Conservation (phyloP, 2,888 invertebrate genomes). For the Phyllotreta cruciferae region DNA sequence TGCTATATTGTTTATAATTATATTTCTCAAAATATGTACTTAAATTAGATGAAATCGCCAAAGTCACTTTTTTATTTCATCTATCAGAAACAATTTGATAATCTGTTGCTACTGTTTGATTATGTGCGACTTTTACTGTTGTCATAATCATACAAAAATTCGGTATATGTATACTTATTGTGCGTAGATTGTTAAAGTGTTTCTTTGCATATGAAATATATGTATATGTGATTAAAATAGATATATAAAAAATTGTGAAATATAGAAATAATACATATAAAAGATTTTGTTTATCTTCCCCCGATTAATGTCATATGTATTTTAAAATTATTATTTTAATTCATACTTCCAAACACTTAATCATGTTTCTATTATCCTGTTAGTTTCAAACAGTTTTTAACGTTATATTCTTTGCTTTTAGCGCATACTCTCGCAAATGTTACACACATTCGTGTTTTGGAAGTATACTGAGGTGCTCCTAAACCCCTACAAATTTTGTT, state of each 20-base stretch:
- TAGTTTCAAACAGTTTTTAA: too few species aligned
- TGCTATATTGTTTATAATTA: conserved; percentile 57
- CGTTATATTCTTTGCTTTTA: too few species aligned
- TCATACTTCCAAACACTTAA: too few species aligned
- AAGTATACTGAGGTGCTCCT: too few species aligned
- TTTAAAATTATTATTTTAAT: too few species aligned
- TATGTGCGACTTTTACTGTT: conserved; percentile 16
- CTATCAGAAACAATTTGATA: conserved; percentile 39
- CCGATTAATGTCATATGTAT: too few species aligned
- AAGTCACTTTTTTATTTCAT: conserved; percentile 46
- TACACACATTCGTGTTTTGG: too few species aligned
- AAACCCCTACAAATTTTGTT: too few species aligned
- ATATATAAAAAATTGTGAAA: conserved; percentile 59
- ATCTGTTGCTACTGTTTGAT: conserved; percentile 26
- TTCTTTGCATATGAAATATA: conserved; percentile 52
- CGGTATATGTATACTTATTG: conserved; percentile 15
- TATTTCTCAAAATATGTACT: conserved; percentile 52
- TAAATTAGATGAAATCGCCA: conserved; percentile 42
- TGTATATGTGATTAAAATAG: conserved; percentile 57
- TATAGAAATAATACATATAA: conserved; percentile 57
- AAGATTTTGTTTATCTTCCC: too few species aligned
- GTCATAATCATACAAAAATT: conserved; percentile 29
- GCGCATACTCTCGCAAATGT: too few species aligned
- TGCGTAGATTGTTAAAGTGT: conserved; percentile 36
- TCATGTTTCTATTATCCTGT: too few species aligned